Conservation (phyloP, 2,888 invertebrate species). For the Cyclophora albipunctata region DNA sequence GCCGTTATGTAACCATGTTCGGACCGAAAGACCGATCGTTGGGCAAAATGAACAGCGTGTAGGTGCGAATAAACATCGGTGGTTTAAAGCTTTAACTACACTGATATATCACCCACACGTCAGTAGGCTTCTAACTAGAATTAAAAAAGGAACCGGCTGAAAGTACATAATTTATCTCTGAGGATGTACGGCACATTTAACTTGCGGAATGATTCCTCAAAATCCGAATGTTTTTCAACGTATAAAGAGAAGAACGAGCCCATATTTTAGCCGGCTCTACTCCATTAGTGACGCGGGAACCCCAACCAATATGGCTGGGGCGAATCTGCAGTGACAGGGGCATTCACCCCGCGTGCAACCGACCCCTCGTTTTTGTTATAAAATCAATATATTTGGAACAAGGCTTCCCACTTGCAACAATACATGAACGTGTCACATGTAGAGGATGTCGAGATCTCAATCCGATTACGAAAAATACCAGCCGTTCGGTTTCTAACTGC, state of each 20-base stretch:
- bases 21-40: no score
- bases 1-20: no score
- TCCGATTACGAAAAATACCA: slow-evolving; percentile 15
- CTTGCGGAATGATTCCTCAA: slow-evolving; percentile 34
- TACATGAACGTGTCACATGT: slow-evolving; percentile 26
- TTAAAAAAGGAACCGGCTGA: slow-evolving; percentile 18
- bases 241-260: slow-evolving; percentile 53
- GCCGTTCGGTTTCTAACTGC: not conserved
- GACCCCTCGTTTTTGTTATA: slow-evolving; percentile 72
- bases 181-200: slow-evolving; percentile 30
- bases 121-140: slow-evolving; percentile 5
- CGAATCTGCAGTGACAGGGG: slow-evolving; percentile 71
- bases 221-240: slow-evolving; percentile 53
- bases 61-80: no score
- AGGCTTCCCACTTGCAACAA: slow-evolving; percentile 43
- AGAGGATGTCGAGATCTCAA: slow-evolving; percentile 15
- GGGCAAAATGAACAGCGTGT: no score
- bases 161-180: slow-evolving; percentile 24
- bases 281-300: slow-evolving; percentile 67
- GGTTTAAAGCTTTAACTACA: no score
- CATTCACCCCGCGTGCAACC: slow-evolving; percentile 67
- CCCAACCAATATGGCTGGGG: slow-evolving; percentile 63
- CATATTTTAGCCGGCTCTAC: slow-evolving; percentile 66
- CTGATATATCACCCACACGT: no score
- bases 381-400: slow-evolving; percentile 71